Conservation (phyloP, 2,888 invertebrate species). For the Phengaris arion region DNA sequence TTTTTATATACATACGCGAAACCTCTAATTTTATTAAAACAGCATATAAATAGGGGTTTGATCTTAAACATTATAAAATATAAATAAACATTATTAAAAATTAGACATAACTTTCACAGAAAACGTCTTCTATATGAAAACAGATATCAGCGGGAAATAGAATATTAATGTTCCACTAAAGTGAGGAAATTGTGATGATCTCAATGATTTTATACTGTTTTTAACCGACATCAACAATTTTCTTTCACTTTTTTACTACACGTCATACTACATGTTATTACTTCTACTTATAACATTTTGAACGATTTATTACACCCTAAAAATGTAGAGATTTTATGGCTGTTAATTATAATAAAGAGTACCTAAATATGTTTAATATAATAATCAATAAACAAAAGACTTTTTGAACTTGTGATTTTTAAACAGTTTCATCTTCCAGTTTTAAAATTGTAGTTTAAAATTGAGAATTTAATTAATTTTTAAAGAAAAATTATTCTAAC, state of each 20-base stretch:
- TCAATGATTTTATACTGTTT: slow-evolving; percentile 27
- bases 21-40: background rate
- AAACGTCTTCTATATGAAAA: slow-evolving; percentile 20
- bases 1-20: background rate
- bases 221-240: background rate
- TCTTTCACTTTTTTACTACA: too few relatives aligned
- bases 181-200: slow-evolving; percentile 20
- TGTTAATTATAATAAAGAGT: too few relatives aligned
- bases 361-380: too few relatives aligned
- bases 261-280: background rate
- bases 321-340: background rate
- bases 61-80: background rate
- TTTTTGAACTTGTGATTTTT: too few relatives aligned
- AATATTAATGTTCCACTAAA: slow-evolving; percentile 21
- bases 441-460: too few relatives aligned
- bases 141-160: slow-evolving; percentile 19
- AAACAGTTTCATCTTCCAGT: too few relatives aligned
- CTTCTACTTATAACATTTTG: background rate
- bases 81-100: background rate
- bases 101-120: slow-evolving; percentile 20
- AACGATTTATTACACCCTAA: background rate
- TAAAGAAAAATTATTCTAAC: too few relatives aligned
- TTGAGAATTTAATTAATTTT: too few relatives aligned
- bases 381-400: too few relatives aligned
- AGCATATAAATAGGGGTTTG: background rate